phyloP scores from a whole-genome alignment of 2,888 invertebrate species.

The Pandemis corylana region DNA sequence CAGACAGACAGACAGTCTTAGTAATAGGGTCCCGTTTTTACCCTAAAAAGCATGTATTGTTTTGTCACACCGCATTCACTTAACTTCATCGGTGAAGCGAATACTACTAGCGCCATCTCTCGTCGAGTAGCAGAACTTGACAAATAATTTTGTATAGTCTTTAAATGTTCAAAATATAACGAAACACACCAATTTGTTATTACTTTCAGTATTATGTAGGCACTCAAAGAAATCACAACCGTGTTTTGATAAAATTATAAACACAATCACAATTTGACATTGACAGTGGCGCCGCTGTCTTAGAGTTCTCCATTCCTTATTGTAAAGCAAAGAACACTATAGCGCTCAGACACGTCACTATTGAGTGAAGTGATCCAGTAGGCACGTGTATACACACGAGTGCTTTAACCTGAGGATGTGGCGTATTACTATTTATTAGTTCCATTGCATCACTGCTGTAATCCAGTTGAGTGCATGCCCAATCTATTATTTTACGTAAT shows the following conservation, averaged over 20 bases:
- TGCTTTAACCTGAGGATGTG: slow-evolving; percentile 12
- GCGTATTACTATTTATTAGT: slow-evolving; percentile 2
- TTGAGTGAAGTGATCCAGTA: neutral
- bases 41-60: neutral
- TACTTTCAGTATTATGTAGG: no score
- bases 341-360: neutral
- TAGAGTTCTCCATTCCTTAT: neutral
- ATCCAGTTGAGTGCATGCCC: slow-evolving; percentile 1
- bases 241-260: no score
- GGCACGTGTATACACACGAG: slow-evolving; percentile 4
- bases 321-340: neutral
- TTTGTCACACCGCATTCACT: neutral
- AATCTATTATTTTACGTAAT: slow-evolving; percentile 8
- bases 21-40: no score
- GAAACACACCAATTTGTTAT: no score
- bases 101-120: slow-evolving; percentile 65
- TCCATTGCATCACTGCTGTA: slow-evolving; percentile 11
- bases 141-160: neutral
- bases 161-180: no score
- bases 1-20: no score
- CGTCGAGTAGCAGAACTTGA: slow-evolving; percentile 57
- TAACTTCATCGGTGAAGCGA: neutral
- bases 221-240: no score
- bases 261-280: neutral
- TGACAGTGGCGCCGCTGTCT: neutral